Base-by-base conservation (phyloP, 2,888 invertebrate species). In the Agriotes lineatus region DNA sequence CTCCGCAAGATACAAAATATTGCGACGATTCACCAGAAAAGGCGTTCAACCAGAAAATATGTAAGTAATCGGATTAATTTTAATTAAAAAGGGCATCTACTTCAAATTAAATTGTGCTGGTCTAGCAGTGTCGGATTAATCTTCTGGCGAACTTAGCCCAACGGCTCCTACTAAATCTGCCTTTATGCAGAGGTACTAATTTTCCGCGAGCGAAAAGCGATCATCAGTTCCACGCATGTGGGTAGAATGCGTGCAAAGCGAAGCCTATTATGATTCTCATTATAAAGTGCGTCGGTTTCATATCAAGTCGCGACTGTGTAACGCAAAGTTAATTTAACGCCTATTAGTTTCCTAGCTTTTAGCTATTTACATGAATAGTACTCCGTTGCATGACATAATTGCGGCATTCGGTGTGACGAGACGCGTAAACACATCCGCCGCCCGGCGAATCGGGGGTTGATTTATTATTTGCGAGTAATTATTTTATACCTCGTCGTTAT, bases 331-430 rank as follows among this genome's bases (percentile, higher is more conserved):
- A 42, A 58, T 58, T 58, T 39, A 42, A 42, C 42, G 42, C 25
- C 25, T 58, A 58, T 58, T 58, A 58, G 58, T 58, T 58, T 25
- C 22, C 39, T 22, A 44, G 58, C 39, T 58, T 58, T 58, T 58
- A 58, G 56, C 39, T 42, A 58, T 58, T 42, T 35, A 58, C 18
- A 42, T 58, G 25, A 58, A 42, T 58, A 52, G 52, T 35, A 52
- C 33, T 52, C 9, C 33, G 33, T 52, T 52, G 18, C 52, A 18
- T 52, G 52, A 52, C 30, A 35, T 18, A 52, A 52, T 52, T 33
- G 52, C 18, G 33, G 33, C 5, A 52, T 52, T 52, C 33, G 33
- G 33, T 52, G 30, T 25, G 33, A 52, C 52, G 33, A 30, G 52
- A 52, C 52, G 52, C 52, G 33, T 52, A 52, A 52, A 52, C 52